These are phyloP conservation scores for Channa striata DNA, from an alignment of 2,797 vertebrate species.

Conservation along the genomic window DNA sequence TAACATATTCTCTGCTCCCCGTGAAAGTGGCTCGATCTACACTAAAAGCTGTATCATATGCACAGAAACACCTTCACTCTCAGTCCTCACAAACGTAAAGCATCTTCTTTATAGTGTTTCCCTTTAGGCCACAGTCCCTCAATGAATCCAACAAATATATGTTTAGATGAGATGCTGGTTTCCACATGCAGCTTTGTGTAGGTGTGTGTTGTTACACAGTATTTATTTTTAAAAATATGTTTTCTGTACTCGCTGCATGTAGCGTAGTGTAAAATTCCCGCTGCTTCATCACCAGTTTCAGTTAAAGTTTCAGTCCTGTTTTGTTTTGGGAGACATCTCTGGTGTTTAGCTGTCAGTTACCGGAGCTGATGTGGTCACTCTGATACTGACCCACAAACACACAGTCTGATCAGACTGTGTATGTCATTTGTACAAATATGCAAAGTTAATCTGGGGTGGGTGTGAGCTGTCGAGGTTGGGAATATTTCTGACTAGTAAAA, in stretches of 20 bases:
- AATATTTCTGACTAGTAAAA: no score
- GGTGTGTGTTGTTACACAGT: not conserved
- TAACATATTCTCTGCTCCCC: not conserved
- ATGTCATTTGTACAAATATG: no score
- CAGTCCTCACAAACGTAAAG: not conserved
- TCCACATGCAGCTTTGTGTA: not conserved
- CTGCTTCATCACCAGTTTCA: conserved; percentile 12
- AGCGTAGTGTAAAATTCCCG: not conserved
- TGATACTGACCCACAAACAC: no score
- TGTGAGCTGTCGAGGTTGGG: no score
- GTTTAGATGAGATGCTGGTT: conserved; percentile 7
- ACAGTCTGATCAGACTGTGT: no score
- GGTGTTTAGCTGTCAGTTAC: conserved; percentile 50
- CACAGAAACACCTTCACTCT: not conserved
- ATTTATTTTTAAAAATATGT: not conserved
- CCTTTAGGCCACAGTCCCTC: conserved; percentile 40
- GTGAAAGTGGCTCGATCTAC: not conserved
- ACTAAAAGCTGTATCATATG: not conserved
- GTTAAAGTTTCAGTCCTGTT: conserved; percentile 45
- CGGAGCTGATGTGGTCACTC: conserved; percentile 40
- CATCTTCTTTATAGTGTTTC: conserved; percentile 14
- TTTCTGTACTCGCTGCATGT: not conserved
- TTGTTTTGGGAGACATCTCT: conserved; percentile 42
- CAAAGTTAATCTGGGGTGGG: no score
- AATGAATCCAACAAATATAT: conserved; percentile 2